Conservation (phyloP, 2,888 invertebrate species). For the Acronicta alni region DNA sequence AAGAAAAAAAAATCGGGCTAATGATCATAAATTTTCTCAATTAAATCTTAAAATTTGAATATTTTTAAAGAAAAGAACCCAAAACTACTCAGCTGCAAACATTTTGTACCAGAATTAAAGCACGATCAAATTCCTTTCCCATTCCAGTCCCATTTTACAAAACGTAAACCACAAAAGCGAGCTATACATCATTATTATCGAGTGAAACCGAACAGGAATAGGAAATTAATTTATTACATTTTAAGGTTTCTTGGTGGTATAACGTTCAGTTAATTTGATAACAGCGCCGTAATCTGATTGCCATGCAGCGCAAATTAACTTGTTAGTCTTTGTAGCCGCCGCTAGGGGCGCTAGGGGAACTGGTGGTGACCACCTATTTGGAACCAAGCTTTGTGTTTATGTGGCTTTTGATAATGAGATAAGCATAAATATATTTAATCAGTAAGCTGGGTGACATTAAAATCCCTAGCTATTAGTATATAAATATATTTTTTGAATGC, state of each 20-base stretch:
- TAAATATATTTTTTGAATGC: no score
- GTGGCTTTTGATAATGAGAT: neutral
- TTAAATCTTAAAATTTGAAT: no score
- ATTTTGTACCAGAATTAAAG: constrained; percentile 8
- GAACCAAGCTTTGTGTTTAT: constrained; percentile 11
- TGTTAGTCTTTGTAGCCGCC: constrained; percentile 39
- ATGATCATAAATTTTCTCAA: no score
- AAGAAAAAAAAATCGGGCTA: no score
- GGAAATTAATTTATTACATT: constrained; percentile 56
- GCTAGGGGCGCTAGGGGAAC: constrained; percentile 33
- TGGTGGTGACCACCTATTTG: constrained; percentile 13
- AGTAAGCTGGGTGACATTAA: neutral
- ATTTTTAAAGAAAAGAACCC: neutral
- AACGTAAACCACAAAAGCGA: constrained; percentile 25
- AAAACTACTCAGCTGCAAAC: neutral
- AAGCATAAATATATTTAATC: neutral
- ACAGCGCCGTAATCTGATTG: constrained; percentile 45
- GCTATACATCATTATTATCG: constrained; percentile 42
- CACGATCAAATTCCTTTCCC: constrained; percentile 9
- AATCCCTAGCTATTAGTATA: no score
- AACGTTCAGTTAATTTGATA: constrained; percentile 52
- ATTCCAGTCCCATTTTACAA: constrained; percentile 6
- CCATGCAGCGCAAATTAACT: constrained; percentile 42
- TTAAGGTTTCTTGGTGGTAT: constrained; percentile 46
- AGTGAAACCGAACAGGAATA: constrained; percentile 37